A percentile compares a stretch with the other conserved stretches of the same genome.
Conservation (phyloP, 35 echinoderm and acorn worm genomes). For the Holothuria glaberrima region DNA sequence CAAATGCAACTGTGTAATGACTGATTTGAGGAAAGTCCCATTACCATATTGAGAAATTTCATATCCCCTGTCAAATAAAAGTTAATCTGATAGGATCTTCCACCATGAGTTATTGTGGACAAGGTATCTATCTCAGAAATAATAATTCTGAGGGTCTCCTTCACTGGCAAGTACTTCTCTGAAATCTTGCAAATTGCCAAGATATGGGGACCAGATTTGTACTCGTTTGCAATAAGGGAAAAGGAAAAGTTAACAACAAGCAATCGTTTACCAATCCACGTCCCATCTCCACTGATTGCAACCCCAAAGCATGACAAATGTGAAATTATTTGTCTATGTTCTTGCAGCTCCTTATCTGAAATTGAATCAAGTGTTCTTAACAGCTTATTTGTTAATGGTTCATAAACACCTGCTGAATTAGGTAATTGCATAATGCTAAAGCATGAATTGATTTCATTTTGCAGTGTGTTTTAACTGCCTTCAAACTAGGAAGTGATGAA, state of each 20-base stretch:
- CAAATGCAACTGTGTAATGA: neutral
- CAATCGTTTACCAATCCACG: constrained; percentile 1
- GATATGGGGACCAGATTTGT: constrained; percentile 36
- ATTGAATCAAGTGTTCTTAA: neutral
- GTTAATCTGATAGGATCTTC: too few relatives aligned
- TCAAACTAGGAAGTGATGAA: constrained; percentile 39
- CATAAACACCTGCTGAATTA: constrained; percentile 1
- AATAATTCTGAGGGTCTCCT: too few relatives aligned
- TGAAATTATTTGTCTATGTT: constrained; percentile 25
- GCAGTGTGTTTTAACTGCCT: neutral
- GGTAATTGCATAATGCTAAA: constrained; percentile 11
- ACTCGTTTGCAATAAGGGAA: neutral
- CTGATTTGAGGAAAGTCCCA: too few relatives aligned
- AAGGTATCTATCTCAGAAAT: too few relatives aligned
- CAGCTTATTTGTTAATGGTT: constrained; percentile 4
- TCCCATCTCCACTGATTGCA: constrained; percentile 25
- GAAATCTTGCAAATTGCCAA: constrained; percentile 23
- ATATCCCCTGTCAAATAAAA: too few relatives aligned
- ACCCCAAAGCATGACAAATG: constrained; percentile 2
- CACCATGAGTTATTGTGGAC: too few relatives aligned
- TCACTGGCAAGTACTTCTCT: too few relatives aligned
- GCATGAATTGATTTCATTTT: constrained; percentile 15
- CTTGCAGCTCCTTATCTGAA: neutral
- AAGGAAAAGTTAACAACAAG: neutral
- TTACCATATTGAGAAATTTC: too few relatives aligned